Percentiles rank a stretch among this genome's conserved stretches.
Conservation (phyloP, 2,888 invertebrate species). For the Scaptomyza flava region DNA sequence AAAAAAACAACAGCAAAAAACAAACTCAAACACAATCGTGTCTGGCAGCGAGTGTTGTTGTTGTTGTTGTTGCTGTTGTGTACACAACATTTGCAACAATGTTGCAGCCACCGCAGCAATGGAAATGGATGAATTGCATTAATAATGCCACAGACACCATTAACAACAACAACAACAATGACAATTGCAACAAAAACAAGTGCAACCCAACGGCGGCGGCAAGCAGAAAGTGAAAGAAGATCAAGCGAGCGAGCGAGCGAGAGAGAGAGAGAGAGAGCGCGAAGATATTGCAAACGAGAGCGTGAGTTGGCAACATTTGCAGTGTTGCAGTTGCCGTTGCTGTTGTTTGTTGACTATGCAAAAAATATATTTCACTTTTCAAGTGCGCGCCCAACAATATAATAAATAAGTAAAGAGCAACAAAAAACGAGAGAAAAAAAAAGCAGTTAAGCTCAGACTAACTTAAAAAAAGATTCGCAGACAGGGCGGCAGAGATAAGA, state of each 20-base stretch:
- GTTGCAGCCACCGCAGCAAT: slow-evolving; percentile 58
- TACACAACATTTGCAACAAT: slow-evolving; percentile 57
- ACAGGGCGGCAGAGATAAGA: slow-evolving; percentile 14
- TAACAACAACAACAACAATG: slow-evolving; percentile 28
- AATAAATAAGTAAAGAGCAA: slow-evolving; percentile 11
- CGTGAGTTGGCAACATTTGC: slow-evolving; percentile 61
- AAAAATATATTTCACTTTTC: slow-evolving; percentile 51
- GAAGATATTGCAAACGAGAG: slow-evolving; percentile 53
- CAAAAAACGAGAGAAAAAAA: neutral
- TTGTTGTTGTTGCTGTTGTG: slow-evolving; percentile 28
- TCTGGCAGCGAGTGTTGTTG: slow-evolving; percentile 38
- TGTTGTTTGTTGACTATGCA: slow-evolving; percentile 32
- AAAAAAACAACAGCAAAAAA: slow-evolving; percentile 11
- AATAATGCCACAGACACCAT: slow-evolving; percentile 42
- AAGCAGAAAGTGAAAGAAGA: slow-evolving; percentile 76
- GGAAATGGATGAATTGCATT: slow-evolving; percentile 72
- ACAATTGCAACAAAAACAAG: slow-evolving; percentile 23
- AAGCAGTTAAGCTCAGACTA: slow-evolving; percentile 4
- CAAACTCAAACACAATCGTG: slow-evolving; percentile 41
- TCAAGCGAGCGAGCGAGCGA: slow-evolving; percentile 41
- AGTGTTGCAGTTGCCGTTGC: slow-evolving; percentile 18
- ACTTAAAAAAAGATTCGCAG: slow-evolving; percentile 18
- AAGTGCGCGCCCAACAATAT: slow-evolving; percentile 43
- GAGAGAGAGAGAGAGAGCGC: slow-evolving; percentile 17
- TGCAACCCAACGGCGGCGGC: slow-evolving; percentile 20